Conservation (phyloP, 2,113 vertebrate genomes). For the Stegastes partitus region DNA sequence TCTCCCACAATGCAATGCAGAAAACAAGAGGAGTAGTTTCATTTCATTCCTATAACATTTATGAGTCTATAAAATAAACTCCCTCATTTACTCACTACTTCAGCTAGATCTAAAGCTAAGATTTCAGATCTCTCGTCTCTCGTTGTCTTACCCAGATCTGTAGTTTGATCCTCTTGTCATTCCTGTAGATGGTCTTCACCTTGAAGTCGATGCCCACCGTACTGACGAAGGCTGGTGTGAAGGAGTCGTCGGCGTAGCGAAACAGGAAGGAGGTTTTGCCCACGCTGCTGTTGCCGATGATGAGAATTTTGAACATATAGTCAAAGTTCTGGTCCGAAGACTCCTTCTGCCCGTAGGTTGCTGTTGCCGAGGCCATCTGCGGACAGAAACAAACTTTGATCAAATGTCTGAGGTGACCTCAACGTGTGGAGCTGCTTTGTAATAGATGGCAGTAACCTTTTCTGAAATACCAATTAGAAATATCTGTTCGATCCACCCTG, state of each 20-base stretch:
- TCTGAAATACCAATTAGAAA: not conserved
- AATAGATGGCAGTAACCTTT: conserved; percentile 7
- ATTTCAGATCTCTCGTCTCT: not conserved
- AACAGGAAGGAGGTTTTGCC: conserved; percentile 98
- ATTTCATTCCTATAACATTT: too few relatives aligned
- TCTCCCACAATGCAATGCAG: too few relatives aligned
- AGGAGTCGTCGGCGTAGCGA: conserved; percentile 96
- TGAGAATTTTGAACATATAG: conserved; percentile 99
- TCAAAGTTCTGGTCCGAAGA: conserved; percentile 98
- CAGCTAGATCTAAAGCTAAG: too few relatives aligned
- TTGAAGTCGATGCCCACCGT: conserved; percentile 99
- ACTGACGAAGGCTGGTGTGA: conserved; percentile 96
- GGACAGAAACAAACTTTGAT: not conserved
- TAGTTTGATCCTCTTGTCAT: conserved; percentile 97
- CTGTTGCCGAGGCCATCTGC: conserved; percentile 96
- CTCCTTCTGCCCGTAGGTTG: conserved; percentile 93
- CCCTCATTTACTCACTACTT: too few relatives aligned
- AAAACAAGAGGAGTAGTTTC: too few relatives aligned
- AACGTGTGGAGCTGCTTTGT: not conserved
- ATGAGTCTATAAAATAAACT: too few relatives aligned
- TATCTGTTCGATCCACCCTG: too few relatives aligned
- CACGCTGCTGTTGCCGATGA: conserved; percentile 98
- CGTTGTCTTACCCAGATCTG: conserved; percentile 95
- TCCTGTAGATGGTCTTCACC: conserved; percentile 98
- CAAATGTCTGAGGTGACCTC: not conserved